Percentiles rank a stretch among this genome's conserved stretches.
Evolutionary conservation across 1,140 invertebrate species (phyloP).

Genomic region (Drosophila tsacasi): DNA sequence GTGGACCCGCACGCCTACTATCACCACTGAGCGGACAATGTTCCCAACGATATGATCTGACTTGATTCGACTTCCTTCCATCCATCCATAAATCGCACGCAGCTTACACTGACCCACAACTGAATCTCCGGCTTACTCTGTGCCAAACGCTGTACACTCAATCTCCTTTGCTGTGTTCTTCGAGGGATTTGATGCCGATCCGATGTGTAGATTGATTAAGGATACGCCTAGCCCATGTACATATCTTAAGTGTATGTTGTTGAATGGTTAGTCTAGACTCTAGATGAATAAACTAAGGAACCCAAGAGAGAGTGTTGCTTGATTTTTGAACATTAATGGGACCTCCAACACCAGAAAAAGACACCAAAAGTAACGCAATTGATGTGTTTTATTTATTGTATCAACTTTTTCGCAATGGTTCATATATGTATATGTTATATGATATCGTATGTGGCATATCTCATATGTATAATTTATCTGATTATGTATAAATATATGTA

Average conservation of each 20-base stretch:
- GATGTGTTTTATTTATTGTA: constrained; percentile 78
- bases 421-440: constrained; percentile 69
- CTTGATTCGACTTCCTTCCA: constrained; percentile 24
- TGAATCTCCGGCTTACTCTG: constrained; percentile 22
- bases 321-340: background rate
- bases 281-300: constrained; percentile 38
- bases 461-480: constrained; percentile 73
- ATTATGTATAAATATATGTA: constrained; percentile 73
- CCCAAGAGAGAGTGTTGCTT: background rate
- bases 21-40: constrained; percentile 50
- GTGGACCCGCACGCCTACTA: constrained; percentile 71
- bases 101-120: constrained; percentile 38
- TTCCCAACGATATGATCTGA: constrained; percentile 29
- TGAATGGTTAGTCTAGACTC: constrained; percentile 41
- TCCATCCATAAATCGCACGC: constrained; percentile 23
- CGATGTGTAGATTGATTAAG: constrained; percentile 51
- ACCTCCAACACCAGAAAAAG: background rate
- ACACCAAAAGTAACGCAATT: constrained; percentile 45
- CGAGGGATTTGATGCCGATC: constrained; percentile 60
- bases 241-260: constrained; percentile 39
- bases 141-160: constrained; percentile 35
- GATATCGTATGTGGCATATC: constrained; percentile 63
- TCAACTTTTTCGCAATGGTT: constrained; percentile 69
- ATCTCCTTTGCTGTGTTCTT: constrained; percentile 63
- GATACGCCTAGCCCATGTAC: constrained; percentile 48